Base-by-base conservation (phyloP, 2,797 vertebrate species). In the Simalia tracyae region DNA sequence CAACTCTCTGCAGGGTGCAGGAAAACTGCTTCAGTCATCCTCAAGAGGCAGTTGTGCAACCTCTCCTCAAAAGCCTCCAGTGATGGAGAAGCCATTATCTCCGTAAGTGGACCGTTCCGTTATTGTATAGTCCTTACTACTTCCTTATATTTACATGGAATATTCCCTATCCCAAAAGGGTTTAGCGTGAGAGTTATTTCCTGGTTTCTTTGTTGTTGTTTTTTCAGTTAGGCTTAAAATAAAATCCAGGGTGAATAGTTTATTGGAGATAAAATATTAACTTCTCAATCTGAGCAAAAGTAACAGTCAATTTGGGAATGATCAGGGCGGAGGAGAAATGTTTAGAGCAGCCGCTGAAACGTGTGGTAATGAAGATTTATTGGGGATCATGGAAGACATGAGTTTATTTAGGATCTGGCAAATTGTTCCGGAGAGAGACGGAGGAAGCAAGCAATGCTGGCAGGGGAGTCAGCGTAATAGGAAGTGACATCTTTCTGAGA, bases 281-380 rank as follows among this genome's bases (percentile, higher is more conserved):
- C 84, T 84, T 0, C 92, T 61, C 87, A 89, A 92, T 91, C 63
- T 4, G 15, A 12, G 54, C 31, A 84, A 93, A 93, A 96, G 68
- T 92, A 90, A 94, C 0, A 50, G 92, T 24, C 88, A 76, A 36
- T 72, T 7, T 36, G 90, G 86, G 93, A 92, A 89, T 91, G 72
- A 36, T 8, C 0, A 0, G 57, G 89, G 90, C 22, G 88, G 89
- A 94, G 93, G 86, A 94, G 89, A 87, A 86, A 42, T 0, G 0
- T 42, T 42, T 87, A 88, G 86, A 87, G 92, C 91, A 42, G 57
- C 0, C 0, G 76, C 14, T 42, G 92, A 95, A 91, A 63, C 46
- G 68, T 91, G 89, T 0, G 24, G 46, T 95, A 95, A 95, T 63
- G 92, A 96, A 94, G 95, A 96, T 96, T 95, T 95, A 96, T 95